Conservation (phyloP, 2,113 vertebrate species). For the Okapia johnstoni region DNA sequence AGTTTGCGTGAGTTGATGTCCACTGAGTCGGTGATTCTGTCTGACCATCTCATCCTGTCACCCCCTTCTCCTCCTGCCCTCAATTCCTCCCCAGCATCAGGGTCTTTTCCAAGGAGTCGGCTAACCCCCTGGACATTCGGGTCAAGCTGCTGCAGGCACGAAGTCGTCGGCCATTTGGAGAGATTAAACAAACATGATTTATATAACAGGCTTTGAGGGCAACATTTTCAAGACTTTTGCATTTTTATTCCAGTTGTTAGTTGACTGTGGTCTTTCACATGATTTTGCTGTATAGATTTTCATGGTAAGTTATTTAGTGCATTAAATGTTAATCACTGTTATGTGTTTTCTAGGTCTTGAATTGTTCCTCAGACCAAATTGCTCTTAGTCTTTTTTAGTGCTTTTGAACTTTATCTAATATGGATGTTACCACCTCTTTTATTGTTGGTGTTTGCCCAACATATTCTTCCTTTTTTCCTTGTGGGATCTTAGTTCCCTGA, state of each 20-base stretch:
- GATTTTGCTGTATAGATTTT: background rate
- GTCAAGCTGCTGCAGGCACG: background rate
- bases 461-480: accelerated
- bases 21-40: background rate
- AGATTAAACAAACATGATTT: background rate
- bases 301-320: background rate
- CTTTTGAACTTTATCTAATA: background rate
- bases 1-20: background rate
- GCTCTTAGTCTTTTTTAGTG: too few species aligned
- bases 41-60: background rate
- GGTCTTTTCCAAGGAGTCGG: background rate
- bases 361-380: background rate
- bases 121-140: background rate
- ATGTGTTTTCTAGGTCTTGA: accelerated
- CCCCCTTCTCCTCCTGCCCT: background rate
- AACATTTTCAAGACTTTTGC: background rate
- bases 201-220: too few species aligned
- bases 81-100: background rate
- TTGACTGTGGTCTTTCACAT: background rate
- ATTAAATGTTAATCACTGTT: background rate
- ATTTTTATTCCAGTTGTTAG: background rate
- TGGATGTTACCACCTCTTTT: background rate
- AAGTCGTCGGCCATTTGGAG: background rate
- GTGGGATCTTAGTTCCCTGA: background rate
- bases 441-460: accelerated